A percentile compares a stretch with the other conserved stretches of the same genome.
Conservation (phyloP, 64 coral and sea anemone genomes). For the Montipora foliosa region DNA sequence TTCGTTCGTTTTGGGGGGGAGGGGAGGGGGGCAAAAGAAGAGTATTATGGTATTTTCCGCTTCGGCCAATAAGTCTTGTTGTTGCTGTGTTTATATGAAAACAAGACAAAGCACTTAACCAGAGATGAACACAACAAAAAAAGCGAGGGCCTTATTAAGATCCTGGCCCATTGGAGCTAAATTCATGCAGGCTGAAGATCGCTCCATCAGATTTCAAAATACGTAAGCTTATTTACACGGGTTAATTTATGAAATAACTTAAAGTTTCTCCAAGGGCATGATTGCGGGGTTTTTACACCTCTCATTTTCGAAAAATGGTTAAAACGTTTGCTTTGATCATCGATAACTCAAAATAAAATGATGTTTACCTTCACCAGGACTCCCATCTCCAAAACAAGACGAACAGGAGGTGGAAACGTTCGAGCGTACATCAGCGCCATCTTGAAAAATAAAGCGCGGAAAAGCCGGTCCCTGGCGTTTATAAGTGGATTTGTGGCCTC, state of each 20-base stretch:
- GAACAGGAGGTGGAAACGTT: slow-evolving; percentile 90
- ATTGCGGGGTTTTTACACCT: background rate
- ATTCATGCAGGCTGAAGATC: background rate
- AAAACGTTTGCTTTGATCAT: background rate
- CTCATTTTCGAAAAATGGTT: background rate
- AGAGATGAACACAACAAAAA: no score
- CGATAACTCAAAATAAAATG: background rate
- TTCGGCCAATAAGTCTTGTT: no score
- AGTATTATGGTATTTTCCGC: no score
- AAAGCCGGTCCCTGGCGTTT: slow-evolving; percentile 92
- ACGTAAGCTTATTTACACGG: background rate
- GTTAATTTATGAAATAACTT: background rate
- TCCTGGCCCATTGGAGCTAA: no score
- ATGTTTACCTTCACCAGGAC: slow-evolving; percentile 88
- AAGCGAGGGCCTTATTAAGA: no score
- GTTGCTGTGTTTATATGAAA: no score
- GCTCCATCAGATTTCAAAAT: background rate
- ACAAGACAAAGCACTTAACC: no score
- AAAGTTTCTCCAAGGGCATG: background rate
- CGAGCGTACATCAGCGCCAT: slow-evolving; percentile 98
- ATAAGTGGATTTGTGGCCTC: slow-evolving; percentile 94
- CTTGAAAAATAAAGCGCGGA: slow-evolving; percentile 99
- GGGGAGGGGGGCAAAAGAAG: no score
- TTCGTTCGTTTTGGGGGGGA: no score
- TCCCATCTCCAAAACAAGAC: slow-evolving; percentile 90